Conservation (phyloP, 2,888 invertebrate genomes). For the Callimorpha dominula region DNA sequence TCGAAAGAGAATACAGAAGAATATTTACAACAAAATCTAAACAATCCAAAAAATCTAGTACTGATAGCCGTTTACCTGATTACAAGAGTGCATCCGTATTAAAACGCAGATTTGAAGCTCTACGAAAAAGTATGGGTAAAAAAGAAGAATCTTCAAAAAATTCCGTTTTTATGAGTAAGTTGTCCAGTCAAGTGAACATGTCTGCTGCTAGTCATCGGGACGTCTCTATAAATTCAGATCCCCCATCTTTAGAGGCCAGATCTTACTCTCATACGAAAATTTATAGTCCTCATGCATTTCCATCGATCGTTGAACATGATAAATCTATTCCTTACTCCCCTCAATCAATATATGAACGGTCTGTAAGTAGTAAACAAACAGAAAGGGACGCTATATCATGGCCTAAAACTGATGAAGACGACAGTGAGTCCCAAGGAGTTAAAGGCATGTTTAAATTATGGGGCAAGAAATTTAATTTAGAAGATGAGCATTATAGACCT, state of each 20-base stretch:
- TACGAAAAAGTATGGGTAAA: constrained; percentile 63
- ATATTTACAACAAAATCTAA: constrained; percentile 63
- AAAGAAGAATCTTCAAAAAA: constrained; percentile 64
- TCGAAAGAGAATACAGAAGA: constrained; percentile 73
- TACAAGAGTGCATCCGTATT: constrained; percentile 68
- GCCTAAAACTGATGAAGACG: constrained; percentile 50
- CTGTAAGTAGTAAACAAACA: constrained; percentile 32
- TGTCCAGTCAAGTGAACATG: constrained; percentile 45
- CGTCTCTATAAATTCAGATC: constrained; percentile 73
- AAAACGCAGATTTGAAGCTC: constrained; percentile 70
- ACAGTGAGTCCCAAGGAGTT: constrained; percentile 65
- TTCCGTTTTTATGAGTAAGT: constrained; percentile 37
- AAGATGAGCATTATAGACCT: constrained; percentile 57
- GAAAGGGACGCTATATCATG: constrained; percentile 37
- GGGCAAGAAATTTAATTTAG: constrained; percentile 74
- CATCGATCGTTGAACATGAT: constrained; percentile 13
- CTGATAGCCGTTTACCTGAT: constrained; percentile 46
- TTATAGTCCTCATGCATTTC: constrained; percentile 48
- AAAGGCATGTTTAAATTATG: constrained; percentile 77
- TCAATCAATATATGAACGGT: constrained; percentile 38
- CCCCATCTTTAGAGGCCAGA: constrained; percentile 71
- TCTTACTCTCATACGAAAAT: constrained; percentile 66
- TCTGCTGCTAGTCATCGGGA: constrained; percentile 63
- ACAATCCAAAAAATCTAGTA: constrained; percentile 51
- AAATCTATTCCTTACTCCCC: constrained; percentile 31